These are phyloP conservation scores for Alosa sapidissima DNA, from an alignment of 2,797 vertebrate genomes.

Conservation along the genomic window DNA sequence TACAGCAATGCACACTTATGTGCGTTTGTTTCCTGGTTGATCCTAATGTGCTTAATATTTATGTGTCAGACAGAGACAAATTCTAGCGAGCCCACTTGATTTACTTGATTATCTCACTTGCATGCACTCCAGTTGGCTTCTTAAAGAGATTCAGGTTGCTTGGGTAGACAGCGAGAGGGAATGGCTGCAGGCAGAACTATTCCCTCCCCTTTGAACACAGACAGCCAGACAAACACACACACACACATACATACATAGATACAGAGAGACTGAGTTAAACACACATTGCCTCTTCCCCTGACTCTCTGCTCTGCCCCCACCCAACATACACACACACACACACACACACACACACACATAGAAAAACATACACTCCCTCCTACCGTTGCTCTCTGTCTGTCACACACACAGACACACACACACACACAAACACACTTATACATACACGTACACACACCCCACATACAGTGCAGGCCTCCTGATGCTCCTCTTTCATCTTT, in stretches of 20 bases:
- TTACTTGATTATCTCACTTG: conserved; percentile 76
- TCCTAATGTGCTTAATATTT: conserved; percentile 71
- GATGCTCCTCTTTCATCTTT: conserved; percentile 71
- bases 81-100: conserved; percentile 60
- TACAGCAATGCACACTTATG: conserved; percentile 46
- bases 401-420: conserved; percentile 37
- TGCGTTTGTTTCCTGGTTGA: conserved; percentile 51
- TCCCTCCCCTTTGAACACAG: conserved; percentile 45
- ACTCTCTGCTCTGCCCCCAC: neutral
- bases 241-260: conserved; percentile 29
- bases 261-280: conserved; percentile 16
- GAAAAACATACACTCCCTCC: conserved; percentile 3
- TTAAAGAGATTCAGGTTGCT: conserved; percentile 72
- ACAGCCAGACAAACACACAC: conserved; percentile 28
- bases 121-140: conserved; percentile 69
- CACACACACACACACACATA: conserved; percentile 32
- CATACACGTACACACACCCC: conserved; percentile 19
- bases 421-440: conserved; percentile 36
- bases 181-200: conserved; percentile 61
- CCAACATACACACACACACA: conserved; percentile 34
- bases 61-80: conserved; percentile 59
- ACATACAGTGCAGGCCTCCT: conserved; percentile 60
- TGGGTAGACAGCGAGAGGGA: conserved; percentile 51
- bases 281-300: neutral
- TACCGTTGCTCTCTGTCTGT: neutral